Evolutionary conservation across 2,888 invertebrate species (phyloP), one percentile per base, ranked within the genome.

Genomic region (Tridacna gigas): DNA sequence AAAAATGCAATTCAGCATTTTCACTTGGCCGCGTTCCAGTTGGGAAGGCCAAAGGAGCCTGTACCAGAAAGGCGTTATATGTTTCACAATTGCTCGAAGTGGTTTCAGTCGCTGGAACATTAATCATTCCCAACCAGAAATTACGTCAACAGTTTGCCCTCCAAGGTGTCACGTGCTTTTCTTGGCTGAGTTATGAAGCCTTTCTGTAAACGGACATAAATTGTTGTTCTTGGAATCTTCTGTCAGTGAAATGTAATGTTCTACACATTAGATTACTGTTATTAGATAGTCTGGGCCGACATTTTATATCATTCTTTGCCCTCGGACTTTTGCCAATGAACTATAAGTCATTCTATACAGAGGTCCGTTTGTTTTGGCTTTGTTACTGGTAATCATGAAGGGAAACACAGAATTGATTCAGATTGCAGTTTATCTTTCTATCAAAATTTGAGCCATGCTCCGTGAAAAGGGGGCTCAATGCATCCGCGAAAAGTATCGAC

Each of bases 91-190:
- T 15, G 51, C 47, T 25, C 71, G 37, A 47, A 69, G 37, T 71
- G 47, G 47, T 51, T 12, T 7, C 26, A 51, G 51, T 71, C 71
- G 51, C 26, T 71, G 12, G n/a, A 69, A 71, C 71, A 71, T 71
- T 71, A 71, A 71, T 71, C 71, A 71, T 51, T 1, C 71, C 25
- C 71, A 71, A 71, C 51, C 15, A 25, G 51, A 22, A 71, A 71
- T 71, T 71, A 71, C 71, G 71, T 71, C 71, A 71, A 71, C 71
- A 71, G 71, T 71, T 71, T 71, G 51, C 71, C 71, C 51, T 51
- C 48, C n/a, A 22, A 18, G 15, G 22, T 22, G 71, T 71, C 71
- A 71, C 71, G 71, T 71, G 71, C n/a, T 71, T 22, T 45, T 5
- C 45, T 71, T 9, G n/a, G 71, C 20, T 71, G 71, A 71, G 71